Percentiles rank a stretch among this genome's conserved stretches.
These are phyloP conservation scores for Antechinus stuartii DNA, from an alignment of 2,113 vertebrate species.

Conservation along the genomic window DNA sequence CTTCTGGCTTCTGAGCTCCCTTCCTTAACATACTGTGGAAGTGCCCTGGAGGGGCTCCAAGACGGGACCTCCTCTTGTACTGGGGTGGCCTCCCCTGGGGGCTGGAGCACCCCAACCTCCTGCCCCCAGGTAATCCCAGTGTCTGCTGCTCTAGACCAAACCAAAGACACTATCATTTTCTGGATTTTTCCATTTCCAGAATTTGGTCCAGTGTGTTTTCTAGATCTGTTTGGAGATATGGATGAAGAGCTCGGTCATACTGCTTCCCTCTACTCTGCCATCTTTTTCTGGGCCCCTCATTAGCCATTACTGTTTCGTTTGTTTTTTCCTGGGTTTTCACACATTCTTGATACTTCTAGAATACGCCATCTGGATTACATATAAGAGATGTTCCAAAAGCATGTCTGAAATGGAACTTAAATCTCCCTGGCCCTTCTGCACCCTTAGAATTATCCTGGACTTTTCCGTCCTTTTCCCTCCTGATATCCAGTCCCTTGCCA, in stretches of 20 bases:
- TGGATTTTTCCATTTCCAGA: neutral
- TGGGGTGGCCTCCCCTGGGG: neutral
- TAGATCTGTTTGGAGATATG: neutral
- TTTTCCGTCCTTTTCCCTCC: neutral
- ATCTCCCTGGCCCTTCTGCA: neutral
- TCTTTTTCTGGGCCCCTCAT: neutral
- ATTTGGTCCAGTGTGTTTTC: neutral
- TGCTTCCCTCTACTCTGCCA: neutral
- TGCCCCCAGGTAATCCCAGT: neutral
- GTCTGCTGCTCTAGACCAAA: neutral
- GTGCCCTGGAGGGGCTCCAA: neutral
- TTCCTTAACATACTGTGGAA: neutral
- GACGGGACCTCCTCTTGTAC: neutral
- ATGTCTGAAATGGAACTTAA: neutral
- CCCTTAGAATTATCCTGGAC: neutral
- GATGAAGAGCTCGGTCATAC: neutral
- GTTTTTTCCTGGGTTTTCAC: neutral
- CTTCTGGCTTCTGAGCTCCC: neutral
- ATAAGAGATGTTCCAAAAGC: neutral
- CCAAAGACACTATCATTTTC: neutral
- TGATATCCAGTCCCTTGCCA: neutral
- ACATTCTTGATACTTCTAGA: neutral
- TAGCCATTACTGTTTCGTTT: neutral
- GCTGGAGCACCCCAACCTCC: neutral
- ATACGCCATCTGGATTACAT: neutral